Base-by-base conservation (phyloP, 2,113 vertebrate species). In the Microtus pennsylvanicus region DNA sequence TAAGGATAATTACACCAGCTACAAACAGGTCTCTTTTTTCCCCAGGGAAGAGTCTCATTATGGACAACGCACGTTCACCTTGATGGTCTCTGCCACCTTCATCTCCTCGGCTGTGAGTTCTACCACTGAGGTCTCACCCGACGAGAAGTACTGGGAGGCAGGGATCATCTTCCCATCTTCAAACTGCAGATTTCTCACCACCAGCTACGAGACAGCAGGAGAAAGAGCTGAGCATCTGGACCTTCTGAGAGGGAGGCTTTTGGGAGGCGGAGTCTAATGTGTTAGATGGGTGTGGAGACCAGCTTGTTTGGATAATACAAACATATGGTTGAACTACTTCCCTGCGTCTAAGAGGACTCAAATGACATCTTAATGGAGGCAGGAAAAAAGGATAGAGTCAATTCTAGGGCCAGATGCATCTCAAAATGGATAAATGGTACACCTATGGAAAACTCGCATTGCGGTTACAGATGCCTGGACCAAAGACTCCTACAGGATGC, bases 81-180 rank as follows among this genome's bases (percentile, higher is more conserved):
- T 98, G 87, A 99, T 98, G 78, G 98, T 97, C 93, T 98, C 98
- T 0, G 99, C 99, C 90, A 99, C 97, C 75, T 97, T 98, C 90
- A 97, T 95, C 97, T 99, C 99, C 55, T 99, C 98, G 1, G 98
- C 98, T 61, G 98, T 99, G 75, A 99, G 98, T 95, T 99, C 98
- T 90, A 99, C 19, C 22, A 96, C 61, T 9, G 97, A 52, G 1
- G 76, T 97, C 91, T 99, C 98, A 24, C 98, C 98, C 8, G 88
- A 50, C 82, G 98, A 98, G 89, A 99, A 99, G 91, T 99, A 99
- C 97, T 98, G 98, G 92, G 99, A 98, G 47, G 99, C 99, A 90
- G 98, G 98, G 35, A 99, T 99, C 99, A 99, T 99, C 98, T 97
- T 99, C 52, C 99, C 99, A 93, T 99, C 98, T 90, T 99, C 98